Evolutionary conservation across 2,888 invertebrate species (phyloP).

Genomic region (Heteromurus nitidus): DNA sequence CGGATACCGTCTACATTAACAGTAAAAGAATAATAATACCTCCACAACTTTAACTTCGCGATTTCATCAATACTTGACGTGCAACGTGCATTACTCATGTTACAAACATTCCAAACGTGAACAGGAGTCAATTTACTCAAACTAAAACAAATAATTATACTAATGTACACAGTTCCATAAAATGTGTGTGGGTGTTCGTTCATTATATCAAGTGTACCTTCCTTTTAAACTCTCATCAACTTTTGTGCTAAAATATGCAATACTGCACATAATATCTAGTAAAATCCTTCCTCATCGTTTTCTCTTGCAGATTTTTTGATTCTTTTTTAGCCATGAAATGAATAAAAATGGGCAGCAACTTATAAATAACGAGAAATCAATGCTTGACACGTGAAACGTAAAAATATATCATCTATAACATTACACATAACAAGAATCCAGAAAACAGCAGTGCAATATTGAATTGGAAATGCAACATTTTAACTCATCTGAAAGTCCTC

Average conservation of each 20-base stretch:
- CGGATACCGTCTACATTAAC: not conserved
- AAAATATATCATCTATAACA: slow-evolving; percentile 15
- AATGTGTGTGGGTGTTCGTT: slow-evolving; percentile 2
- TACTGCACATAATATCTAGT: not conserved
- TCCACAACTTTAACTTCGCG: too few species aligned
- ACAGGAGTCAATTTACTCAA: too few species aligned
- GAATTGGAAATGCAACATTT: slow-evolving; percentile 2
- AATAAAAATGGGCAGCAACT: slow-evolving; percentile 37
- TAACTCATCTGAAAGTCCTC: slow-evolving; percentile 57
- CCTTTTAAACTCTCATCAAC: not conserved
- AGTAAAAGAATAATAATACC: not conserved
- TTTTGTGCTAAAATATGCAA: not conserved
- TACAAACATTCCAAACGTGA: too few species aligned
- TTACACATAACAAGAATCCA: slow-evolving; percentile 23
- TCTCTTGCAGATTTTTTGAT: slow-evolving; percentile 12
- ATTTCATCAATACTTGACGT: too few species aligned
- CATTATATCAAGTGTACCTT: not conserved
- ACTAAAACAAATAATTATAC: too few species aligned
- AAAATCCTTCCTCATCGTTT: too few species aligned
- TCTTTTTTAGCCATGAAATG: slow-evolving; percentile 14
- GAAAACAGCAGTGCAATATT: slow-evolving; percentile 29
- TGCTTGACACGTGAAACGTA: slow-evolving; percentile 20
- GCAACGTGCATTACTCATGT: too few species aligned
- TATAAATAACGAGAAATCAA: slow-evolving; percentile 14
- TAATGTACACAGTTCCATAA: not conserved